Evolutionary conservation across 2,797 vertebrate species (phyloP), one percentile per base, ranked within the genome.

Genomic region (Mastacembelus armatus): DNA sequence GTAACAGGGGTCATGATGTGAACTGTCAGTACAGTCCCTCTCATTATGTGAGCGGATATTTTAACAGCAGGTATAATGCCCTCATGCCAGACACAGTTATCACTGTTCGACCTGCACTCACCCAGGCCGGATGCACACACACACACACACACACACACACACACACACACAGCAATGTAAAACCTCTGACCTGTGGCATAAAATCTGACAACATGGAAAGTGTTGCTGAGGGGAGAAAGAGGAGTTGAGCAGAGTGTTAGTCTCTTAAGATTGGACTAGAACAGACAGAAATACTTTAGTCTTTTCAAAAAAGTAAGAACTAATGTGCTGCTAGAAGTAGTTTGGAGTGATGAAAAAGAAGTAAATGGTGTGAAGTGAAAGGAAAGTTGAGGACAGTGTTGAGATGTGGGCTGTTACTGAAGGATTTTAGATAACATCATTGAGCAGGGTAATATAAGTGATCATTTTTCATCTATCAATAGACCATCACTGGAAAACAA

Each of bases 141-240:
- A n/a, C n/a, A n/a, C n/a, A n/a, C n/a, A n/a, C n/a, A n/a, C n/a
- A n/a, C n/a, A n/a, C n/a, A n/a, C n/a, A n/a, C n/a, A n/a, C n/a
- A 30, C 48, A 62, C 21, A 64, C 35, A 67, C 39, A 21, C 49
- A n/a, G 7, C 8, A 39, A 18, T 14, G 35, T 71, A 80, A 77
- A 82, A 74, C 44, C 22, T 50, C 63, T 75, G 66, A 57, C 64
- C 56, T 3, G 75, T 18, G 3, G 64, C 67, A 74, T 87, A 32
- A 83, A 59, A 79, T 69, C 54, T 83, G 73, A 86, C 75, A 56
- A 60, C 65, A 7, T 67, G n/a, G n/a, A 42, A 85, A 80, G 81
- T 73, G 36, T 21, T 71, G 22, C 2, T 62, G 32, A 21, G 63
- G 24, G 36, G 21, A 70, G 39, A 29, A 71, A 59, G 71, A 66